Evolutionary conservation across 1,140 invertebrate genomes (phyloP), one percentile per base, ranked within the genome.

Genomic region (Tetragonula clypearis): DNA sequence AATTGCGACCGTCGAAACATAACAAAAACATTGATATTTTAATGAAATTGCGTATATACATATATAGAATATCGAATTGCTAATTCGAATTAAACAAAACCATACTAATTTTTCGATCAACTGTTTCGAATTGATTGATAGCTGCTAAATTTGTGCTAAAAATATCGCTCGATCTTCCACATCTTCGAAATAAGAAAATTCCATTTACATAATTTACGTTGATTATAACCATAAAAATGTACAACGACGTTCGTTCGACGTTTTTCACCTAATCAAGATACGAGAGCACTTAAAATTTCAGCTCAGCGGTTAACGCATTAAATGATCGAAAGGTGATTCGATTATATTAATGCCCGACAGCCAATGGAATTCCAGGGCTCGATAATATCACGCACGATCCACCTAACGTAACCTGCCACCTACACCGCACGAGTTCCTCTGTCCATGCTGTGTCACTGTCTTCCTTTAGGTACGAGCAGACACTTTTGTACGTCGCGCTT

Each of bases 321-420:
- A 72, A 60, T 17, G 66, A 65, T 66, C 73, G 23, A 26, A 26
- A 84, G 78, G 86, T 87, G 87, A 88, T 86, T 88, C 80, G 80
- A 89, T 89, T 88, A 88, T 89, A 88, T 89, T 88, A 89, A 79
- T 88, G 84, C 72, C 79, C 77, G 91, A 90, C 91, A 90, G 90
- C 85, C 82, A 23, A 62, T 66, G 84, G 90, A 86, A 86, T 86
- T 85, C 82, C 75, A 82, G 30, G 79, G 84, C 81, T 74, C 72
- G 91, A 93, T 93, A 87, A 89, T 92, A 92, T 93, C 92, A 72
- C 23, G 65, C 77, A 30, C 30, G 30, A 30, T 74, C 23, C 23
- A n/a, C 12, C 60, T 62, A 62, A 73, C 85, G 69, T 89, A 92
- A 92, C 87, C 84, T 82, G 88, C 71, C 91, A 85, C 90, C 91